phyloP scores from a whole-genome alignment of 2,888 invertebrate genomes.

The Caprella mutica region DNA sequence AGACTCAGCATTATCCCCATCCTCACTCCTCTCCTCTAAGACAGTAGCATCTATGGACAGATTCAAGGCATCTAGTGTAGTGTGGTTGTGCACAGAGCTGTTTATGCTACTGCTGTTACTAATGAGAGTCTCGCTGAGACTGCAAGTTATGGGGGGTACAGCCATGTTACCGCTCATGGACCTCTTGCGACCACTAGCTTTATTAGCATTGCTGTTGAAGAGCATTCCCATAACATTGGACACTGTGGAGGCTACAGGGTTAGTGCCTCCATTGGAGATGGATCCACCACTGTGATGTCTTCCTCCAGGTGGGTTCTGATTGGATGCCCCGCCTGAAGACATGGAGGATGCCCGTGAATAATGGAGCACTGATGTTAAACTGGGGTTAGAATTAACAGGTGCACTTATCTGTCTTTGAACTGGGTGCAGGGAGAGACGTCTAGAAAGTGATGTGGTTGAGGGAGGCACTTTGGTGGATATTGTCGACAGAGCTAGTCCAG shows the following conservation, averaged over 20 bases:
- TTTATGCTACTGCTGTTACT: too few relatives aligned
- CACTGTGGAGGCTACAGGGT: too few relatives aligned
- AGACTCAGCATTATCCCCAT: slow-evolving; percentile 19
- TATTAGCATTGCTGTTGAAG: not conserved
- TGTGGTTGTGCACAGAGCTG: slow-evolving; percentile 20
- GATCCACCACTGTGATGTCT: slow-evolving; percentile 10
- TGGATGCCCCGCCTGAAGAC: slow-evolving; percentile 3
- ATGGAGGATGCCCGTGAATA: slow-evolving; percentile 14
- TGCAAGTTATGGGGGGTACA: slow-evolving; percentile 28
- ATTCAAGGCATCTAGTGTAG: slow-evolving; percentile 24
- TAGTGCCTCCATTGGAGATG: not conserved
- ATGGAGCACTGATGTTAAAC: not conserved
- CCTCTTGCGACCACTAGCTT: slow-evolving; percentile 17
- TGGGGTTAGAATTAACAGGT: not conserved
- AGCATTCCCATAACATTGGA: too few relatives aligned
- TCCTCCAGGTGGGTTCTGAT: not conserved
- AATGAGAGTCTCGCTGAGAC: slow-evolving; percentile 29
- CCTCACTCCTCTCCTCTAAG: slow-evolving; percentile 22
- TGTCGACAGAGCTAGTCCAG: too few relatives aligned
- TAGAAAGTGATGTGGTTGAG: not conserved
- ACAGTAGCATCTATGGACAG: slow-evolving; percentile 15
- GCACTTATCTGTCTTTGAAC: not conserved
- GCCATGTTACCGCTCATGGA: slow-evolving; percentile 34
- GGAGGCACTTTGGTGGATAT: not conserved
- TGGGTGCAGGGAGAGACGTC: slow-evolving; percentile 21